These are phyloP conservation scores for Disparrhopalites patrizii DNA, from an alignment of 2,888 invertebrate genomes.

Conservation along the genomic window DNA sequence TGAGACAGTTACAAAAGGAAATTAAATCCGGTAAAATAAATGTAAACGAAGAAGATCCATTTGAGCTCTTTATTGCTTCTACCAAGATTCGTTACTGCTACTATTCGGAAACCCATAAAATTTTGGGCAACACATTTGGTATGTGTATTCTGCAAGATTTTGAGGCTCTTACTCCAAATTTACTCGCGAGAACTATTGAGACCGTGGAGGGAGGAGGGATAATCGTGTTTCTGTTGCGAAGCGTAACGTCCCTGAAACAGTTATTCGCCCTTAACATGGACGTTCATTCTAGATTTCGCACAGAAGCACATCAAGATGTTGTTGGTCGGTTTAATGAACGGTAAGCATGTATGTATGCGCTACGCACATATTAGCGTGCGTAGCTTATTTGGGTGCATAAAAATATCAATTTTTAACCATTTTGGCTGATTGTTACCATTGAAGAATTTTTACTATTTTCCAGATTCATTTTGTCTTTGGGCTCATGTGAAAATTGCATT, in stretches of 20 bases:
- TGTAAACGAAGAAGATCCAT: slow-evolving; percentile 91
- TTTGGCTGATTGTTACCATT: neutral
- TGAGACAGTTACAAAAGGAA: slow-evolving; percentile 75
- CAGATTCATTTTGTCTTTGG: slow-evolving; percentile 78
- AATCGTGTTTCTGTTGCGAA: slow-evolving; percentile 79
- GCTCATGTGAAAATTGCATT: slow-evolving; percentile 79
- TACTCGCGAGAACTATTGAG: slow-evolving; percentile 93
- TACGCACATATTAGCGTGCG: too few species aligned
- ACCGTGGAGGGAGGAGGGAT: slow-evolving; percentile 98
- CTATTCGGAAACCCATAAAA: slow-evolving; percentile 95
- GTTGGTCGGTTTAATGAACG: slow-evolving; percentile 95
- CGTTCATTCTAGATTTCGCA: slow-evolving; percentile 90
- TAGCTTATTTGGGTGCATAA: neutral
- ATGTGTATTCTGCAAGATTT: slow-evolving; percentile 92
- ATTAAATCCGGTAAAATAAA: slow-evolving; percentile 82
- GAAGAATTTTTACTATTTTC: slow-evolving; percentile 28
- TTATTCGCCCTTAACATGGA: slow-evolving; percentile 97
- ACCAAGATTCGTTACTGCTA: slow-evolving; percentile 97
- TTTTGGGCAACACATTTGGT: slow-evolving; percentile 95
- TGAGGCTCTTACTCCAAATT: slow-evolving; percentile 95
- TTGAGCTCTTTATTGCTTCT: slow-evolving; percentile 91
- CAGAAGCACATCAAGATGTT: slow-evolving; percentile 88
- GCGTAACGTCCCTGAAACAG: slow-evolving; percentile 83
- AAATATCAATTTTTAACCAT: neutral
- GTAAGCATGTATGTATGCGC: too few species aligned